Base-by-base conservation (phyloP, 2,113 vertebrate genomes). In the Tupaia tana region DNA sequence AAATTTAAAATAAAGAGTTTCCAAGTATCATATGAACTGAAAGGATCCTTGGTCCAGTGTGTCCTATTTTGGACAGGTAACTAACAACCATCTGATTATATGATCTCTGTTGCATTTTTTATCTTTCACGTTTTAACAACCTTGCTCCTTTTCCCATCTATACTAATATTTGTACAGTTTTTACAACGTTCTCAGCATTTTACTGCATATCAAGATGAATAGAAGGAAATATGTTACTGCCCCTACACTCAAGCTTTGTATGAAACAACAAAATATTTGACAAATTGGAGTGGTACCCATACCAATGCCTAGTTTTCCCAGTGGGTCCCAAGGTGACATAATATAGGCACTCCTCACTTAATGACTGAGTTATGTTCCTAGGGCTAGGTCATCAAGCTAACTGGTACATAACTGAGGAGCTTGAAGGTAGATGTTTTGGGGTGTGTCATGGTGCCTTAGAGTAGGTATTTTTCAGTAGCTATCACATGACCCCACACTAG, bases 71-170 rank as follows among this genome's bases (percentile, higher is more conserved):
- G 54, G 88, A 73, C 16, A 77, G 11, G 9, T 34, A 90, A 75
- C 58, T 75, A 71, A 31, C 11, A 27, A 2, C 64, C 10, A 66
- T 27, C 27, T 73, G 52, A 56, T 80, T 80, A 14, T 6, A 58
- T 58, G 10, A 54, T 56, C 11, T 95, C 22, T 79, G 29, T 80
- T 91, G 13, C 77, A 81, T 83, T 86, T 78, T 75, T 63, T 74
- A 31, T 91, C 58, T 91, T 83, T 91, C 3, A 8, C 7, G 59
- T 86, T 93, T 93, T 81, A 83, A 56, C 19, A 75, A 31, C 82
- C 18, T n/a, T 0, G 29, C 4, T 15, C 6, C 54, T 91, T 91
- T 29, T 29, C 34, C 84, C 67, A 25, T 29, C 56, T 18, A 6
- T 85, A 80, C 24, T 11, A 90, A 20, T 56, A 75, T 63, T 27